Evolutionary conservation across 2,113 vertebrate species (phyloP), one percentile per base, ranked within the genome.

Genomic region (Verasper variegatus): DNA sequence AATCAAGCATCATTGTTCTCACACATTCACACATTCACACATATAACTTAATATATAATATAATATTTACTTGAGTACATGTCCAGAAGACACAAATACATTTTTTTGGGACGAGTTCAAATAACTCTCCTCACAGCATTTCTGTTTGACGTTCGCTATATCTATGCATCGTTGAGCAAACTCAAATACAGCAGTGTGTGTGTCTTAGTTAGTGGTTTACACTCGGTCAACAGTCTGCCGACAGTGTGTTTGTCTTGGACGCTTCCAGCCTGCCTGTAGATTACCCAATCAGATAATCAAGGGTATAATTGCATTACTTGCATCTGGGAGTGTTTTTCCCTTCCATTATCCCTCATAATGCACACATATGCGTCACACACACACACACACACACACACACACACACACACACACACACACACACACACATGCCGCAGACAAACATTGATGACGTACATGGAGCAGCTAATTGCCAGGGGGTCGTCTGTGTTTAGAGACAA

Each of bases 281-380:
- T 92, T 90, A 91, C 84, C 83, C 87, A 88, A 90, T 93, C 84
- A 89, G 78, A 90, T 92, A 88, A 92, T 91, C 80, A 84, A 80
- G 80, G 80, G 77, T 78, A 84, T 89, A 91, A 93, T 91, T 91
- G 82, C 87, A 93, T 91, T 87, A 89, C 82, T 88, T 90, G 82
- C 84, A 88, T 89, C 86, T 91, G 86, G 83, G 83, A 89, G 84
- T 91, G 86, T 88, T 89, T 92, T 85, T 89, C 77, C 81, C 86
- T 84, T 85, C 91, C 87, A 89, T 86, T 87, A 86, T 86, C 83
- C 78, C 68, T 85, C 74, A 86, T 90, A 90, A 83, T 69, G 66
- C 67, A 86, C 81, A 76, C 61, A 82, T 60, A 74, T 70, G 63
- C 31, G 18, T 64, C 55, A 14, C 49, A 45, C 40, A 42, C 45